Conservation (phyloP, 2,113 vertebrate species). For the Atlantisia rogersi region DNA sequence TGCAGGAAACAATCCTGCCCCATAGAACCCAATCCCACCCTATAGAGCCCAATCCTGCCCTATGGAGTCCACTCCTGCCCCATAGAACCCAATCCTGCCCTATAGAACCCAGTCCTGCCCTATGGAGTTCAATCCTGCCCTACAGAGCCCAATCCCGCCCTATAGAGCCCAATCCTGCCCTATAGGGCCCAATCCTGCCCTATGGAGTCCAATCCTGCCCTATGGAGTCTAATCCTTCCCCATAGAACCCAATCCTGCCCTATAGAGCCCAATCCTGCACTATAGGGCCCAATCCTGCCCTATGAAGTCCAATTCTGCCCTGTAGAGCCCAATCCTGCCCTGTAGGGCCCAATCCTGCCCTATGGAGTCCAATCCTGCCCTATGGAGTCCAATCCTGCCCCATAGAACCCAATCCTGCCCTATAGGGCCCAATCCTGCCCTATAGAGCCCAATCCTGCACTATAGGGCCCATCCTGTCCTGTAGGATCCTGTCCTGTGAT, state of each 20-base stretch:
- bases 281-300: accelerated
- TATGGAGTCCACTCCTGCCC: background rate
- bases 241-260: background rate
- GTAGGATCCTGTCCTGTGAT: background rate
- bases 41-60: too few relatives aligned
- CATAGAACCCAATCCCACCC: accelerated
- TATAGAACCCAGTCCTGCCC: accelerated
- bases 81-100: background rate
- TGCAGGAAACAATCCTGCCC: background rate
- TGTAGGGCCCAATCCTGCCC: background rate
- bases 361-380: too few relatives aligned
- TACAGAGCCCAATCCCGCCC: too few relatives aligned
- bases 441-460: too few relatives aligned
- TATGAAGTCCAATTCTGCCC: accelerated
- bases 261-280: accelerated
- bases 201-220: too few relatives aligned
- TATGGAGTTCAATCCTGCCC: too few relatives aligned
- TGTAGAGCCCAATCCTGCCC: too few relatives aligned
- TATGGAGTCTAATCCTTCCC: too few relatives aligned
- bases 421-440: background rate
- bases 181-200: background rate
- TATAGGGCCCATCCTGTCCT: accelerated
- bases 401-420: too few relatives aligned
- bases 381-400: background rate
- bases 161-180: too few relatives aligned